Evolutionary conservation across 2,113 vertebrate genomes (phyloP), one percentile per base, ranked within the genome.

Genomic region (Bufo gargarizans): DNA sequence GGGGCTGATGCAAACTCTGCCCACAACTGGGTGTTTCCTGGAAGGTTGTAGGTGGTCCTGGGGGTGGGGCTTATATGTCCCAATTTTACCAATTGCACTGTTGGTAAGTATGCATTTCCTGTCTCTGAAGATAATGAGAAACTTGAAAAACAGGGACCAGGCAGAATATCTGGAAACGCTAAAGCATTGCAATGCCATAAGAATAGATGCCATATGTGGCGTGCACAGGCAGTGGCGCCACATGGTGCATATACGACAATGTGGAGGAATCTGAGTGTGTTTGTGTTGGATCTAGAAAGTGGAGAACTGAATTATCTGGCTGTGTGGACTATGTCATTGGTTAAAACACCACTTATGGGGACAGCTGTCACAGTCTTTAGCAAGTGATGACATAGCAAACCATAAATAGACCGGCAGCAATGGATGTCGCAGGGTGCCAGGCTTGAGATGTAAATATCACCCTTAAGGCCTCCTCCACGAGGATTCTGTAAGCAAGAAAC

Each of bases 331-430:
- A 78, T 77, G 79, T 82, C 53, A 63, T 65, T 88, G 87, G 87
- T 49, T 84, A 49, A 56, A 78, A 33, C 59, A 19, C 49, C 82
- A 84, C 72, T 89, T 89, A 77, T 55, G 61, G 82, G 82, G 87
- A 65, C 87, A 89, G 87, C 87, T 89, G 87, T 88, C 82, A 78
- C 81, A 78, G 87, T 84, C 81, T 67, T 84, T 69, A 55, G 82
- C 58, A 84, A 84, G 74, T 84, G 82, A 84, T 89, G 87, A 89
- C 87, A 89, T 78, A 89, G 82, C 87, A 84, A 89, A 69, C 82
- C 82, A 84, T 77, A 84, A 89, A 89, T 89, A 89, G 87, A 84
- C n/a, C 49, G 45, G 22, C 69, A 65, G 82, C 81, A 77, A 84
- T 84, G 81, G 58, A 78, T 77, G 74, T 33, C 49, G 82, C 71